phyloP scores from a whole-genome alignment of 1,140 invertebrate species.

The Eriosoma lanigerum region DNA sequence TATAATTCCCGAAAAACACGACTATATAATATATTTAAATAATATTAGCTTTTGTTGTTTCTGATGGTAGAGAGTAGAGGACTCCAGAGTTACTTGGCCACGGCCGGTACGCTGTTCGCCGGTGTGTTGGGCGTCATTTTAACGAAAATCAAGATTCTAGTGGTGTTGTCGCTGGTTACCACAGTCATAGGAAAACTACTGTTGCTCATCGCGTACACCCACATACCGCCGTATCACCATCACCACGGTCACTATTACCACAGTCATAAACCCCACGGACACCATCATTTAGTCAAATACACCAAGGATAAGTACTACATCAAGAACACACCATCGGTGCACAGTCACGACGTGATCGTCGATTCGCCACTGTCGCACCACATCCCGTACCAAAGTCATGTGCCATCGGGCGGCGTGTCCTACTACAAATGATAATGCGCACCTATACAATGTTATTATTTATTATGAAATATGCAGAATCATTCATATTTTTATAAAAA shows the following conservation, averaged over 20 bases:
- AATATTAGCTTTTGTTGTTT: background rate
- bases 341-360: background rate
- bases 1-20: no score
- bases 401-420: background rate
- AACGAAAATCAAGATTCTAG: constrained; percentile 27
- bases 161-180: constrained; percentile 33
- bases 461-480: no score
- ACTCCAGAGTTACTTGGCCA: constrained; percentile 40
- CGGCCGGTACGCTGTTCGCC: constrained; percentile 42
- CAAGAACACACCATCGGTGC: background rate
- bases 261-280: background rate
- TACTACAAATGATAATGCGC: constrained; percentile 34
- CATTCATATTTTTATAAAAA: no score
- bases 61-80: background rate
- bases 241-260: background rate
- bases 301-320: constrained; percentile 40
- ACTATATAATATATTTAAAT: no score
- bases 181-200: constrained; percentile 45
- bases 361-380: background rate
- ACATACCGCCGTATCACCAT: background rate
- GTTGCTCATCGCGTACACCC: constrained; percentile 4
- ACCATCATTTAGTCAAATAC: constrained; percentile 33
- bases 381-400: background rate
- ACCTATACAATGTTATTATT: no score
- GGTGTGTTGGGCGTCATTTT: constrained; percentile 43